These are phyloP conservation scores for Hydroisotoma schaefferi DNA, from an alignment of 2,888 invertebrate species.

Conservation along the genomic window DNA sequence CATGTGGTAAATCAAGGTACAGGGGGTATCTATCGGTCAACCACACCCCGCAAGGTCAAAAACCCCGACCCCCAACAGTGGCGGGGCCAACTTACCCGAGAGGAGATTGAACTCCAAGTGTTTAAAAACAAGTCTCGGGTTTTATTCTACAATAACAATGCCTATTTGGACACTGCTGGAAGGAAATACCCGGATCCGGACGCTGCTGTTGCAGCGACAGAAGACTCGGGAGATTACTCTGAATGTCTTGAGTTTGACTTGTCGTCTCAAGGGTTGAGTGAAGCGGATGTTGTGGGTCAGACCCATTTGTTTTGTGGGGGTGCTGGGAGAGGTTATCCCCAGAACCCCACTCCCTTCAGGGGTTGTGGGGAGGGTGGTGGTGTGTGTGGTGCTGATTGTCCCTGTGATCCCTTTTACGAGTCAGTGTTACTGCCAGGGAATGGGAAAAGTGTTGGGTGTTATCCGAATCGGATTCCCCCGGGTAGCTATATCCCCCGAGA, in stretches of 20 bases:
- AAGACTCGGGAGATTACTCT: slow-evolving; percentile 38
- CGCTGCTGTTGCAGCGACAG: no score
- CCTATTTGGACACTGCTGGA: not conserved
- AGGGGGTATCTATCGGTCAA: no score
- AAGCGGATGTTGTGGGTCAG: slow-evolving; percentile 18
- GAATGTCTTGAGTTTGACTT: slow-evolving; percentile 36
- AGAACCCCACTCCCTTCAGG: not conserved
- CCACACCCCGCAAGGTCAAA: not conserved
- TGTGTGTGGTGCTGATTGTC: slow-evolving; percentile 24
- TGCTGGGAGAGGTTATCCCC: slow-evolving; percentile 11
- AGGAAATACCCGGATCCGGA: not conserved
- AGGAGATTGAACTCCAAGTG: slow-evolving; percentile 8
- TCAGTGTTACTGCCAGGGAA: slow-evolving; percentile 36
- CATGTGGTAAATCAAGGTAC: slow-evolving; percentile 13
- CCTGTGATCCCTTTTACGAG: slow-evolving; percentile 37
- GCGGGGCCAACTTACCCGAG: slow-evolving; percentile 10
- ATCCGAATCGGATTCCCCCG: slow-evolving; percentile 12
- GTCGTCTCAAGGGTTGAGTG: slow-evolving; percentile 8
- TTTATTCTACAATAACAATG: slow-evolving; percentile 12
- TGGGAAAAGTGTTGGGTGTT: slow-evolving; percentile 13
- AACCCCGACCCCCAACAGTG: not conserved
- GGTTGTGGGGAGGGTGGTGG: slow-evolving; percentile 3
- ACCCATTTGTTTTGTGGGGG: slow-evolving; percentile 25
- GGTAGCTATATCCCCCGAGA: not conserved
- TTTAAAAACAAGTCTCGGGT: not conserved